phyloP scores from a whole-genome alignment of 2,113 vertebrate species.

The Balaeniceps rex region DNA sequence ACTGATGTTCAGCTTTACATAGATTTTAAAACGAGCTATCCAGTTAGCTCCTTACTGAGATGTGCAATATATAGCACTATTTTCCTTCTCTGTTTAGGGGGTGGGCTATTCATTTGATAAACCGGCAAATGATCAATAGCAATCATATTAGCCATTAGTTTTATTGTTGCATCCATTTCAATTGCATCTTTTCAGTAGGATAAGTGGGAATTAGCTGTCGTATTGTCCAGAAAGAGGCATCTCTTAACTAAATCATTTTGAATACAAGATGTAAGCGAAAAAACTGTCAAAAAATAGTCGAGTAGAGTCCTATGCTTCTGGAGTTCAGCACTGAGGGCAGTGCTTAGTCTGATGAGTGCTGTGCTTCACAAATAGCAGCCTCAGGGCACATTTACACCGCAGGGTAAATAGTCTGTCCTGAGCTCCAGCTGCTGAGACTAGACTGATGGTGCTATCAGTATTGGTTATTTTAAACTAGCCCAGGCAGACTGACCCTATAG shows the following conservation, averaged over 20 bases:
- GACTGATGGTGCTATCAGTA: neutral
- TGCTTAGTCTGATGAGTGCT: neutral
- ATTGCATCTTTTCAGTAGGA: neutral
- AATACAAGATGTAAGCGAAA: neutral
- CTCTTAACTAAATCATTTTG: neutral
- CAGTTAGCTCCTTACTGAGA: neutral
- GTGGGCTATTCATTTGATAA: neutral
- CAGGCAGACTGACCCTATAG: too few relatives aligned
- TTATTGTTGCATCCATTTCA: slow-evolving; percentile 27
- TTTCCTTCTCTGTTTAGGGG: neutral
- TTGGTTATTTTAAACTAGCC: neutral
- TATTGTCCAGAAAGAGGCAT: neutral
- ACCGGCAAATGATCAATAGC: slow-evolving; percentile 24
- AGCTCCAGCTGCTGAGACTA: neutral
- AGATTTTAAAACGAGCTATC: neutral
- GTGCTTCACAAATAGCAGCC: neutral
- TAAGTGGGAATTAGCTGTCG: neutral
- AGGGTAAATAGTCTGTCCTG: neutral
- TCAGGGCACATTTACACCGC: neutral
- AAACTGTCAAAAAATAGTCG: neutral
- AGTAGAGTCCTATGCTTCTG: neutral
- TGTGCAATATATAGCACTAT: neutral
- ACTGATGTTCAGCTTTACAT: neutral
- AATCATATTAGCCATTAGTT: slow-evolving; percentile 35
- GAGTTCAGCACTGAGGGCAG: neutral